Percentiles rank a stretch among this genome's conserved stretches.
phyloP scores from a whole-genome alignment of 2,113 vertebrate genomes.

The Alligator sinensis region DNA sequence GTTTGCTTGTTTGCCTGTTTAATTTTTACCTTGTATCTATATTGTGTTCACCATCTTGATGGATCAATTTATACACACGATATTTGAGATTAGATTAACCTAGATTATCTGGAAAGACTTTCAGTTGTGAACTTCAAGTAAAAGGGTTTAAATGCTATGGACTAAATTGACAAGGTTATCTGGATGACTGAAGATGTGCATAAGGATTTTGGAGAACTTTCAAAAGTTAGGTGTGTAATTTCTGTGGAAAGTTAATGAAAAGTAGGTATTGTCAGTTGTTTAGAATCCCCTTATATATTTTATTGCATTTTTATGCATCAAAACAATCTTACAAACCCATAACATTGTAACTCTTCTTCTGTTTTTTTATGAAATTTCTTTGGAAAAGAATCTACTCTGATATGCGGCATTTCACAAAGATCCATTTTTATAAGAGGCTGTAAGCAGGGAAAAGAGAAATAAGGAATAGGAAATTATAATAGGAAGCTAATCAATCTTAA shows the following conservation, averaged over 20 bases:
- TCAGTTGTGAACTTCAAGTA: background rate
- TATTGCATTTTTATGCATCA: background rate
- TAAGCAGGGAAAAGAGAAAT: background rate
- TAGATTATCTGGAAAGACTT: background rate
- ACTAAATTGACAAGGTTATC: background rate
- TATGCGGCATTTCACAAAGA: background rate
- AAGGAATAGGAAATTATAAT: background rate
- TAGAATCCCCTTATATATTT: background rate
- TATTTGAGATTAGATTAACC: background rate
- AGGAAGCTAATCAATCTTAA: background rate
- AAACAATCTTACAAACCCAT: background rate
- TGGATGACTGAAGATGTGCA: background rate
- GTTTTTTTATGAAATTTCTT: background rate
- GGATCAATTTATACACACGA: background rate
- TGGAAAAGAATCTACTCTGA: background rate
- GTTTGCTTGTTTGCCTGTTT: background rate
- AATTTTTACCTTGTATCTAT: background rate
- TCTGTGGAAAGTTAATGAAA: background rate
- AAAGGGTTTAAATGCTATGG: background rate
- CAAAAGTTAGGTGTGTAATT: background rate
- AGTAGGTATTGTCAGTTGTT: background rate
- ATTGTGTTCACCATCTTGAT: background rate
- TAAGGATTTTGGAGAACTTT: background rate
- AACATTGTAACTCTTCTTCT: background rate
- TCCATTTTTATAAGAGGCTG: background rate